A percentile compares a stretch with the other conserved stretches of the same genome.
phyloP scores from a whole-genome alignment of 1,140 invertebrate species.

The Drosophila pseudoobscura region DNA sequence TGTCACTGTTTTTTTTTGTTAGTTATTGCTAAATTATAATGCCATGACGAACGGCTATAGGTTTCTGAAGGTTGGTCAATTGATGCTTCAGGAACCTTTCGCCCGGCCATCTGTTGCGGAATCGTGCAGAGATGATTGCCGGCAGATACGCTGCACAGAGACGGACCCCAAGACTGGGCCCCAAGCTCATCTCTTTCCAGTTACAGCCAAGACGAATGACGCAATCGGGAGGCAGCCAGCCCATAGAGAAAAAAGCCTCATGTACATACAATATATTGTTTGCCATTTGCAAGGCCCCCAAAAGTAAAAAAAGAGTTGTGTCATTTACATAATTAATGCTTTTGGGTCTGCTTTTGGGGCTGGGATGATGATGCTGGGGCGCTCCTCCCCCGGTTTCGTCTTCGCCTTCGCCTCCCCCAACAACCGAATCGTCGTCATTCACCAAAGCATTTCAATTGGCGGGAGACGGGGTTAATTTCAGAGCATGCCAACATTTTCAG shows the following conservation, averaged over 20 bases:
- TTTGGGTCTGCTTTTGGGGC: slow-evolving; percentile 21
- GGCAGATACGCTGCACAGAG: slow-evolving; percentile 36
- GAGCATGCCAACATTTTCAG: slow-evolving; percentile 23
- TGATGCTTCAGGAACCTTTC: slow-evolving; percentile 43
- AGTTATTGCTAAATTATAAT: slow-evolving; percentile 39
- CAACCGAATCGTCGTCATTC: slow-evolving; percentile 31
- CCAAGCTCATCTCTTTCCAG: slow-evolving; percentile 16
- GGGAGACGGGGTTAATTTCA: slow-evolving; percentile 25
- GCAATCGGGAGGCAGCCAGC: slow-evolving; percentile 28
- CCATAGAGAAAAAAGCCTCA: slow-evolving; percentile 28
- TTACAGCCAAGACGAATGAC: slow-evolving; percentile 57
- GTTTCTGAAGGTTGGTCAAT: slow-evolving; percentile 50
- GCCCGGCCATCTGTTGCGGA: slow-evolving; percentile 37
- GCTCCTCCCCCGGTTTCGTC: background rate
- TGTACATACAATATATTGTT: slow-evolving; percentile 26
- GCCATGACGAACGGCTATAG: slow-evolving; percentile 19
- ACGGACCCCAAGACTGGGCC: slow-evolving; percentile 22
- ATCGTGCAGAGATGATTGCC: slow-evolving; percentile 62
- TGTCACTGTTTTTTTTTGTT: slow-evolving; percentile 45
- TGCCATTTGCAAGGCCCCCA: slow-evolving; percentile 1
- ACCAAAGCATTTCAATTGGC: slow-evolving; percentile 54
- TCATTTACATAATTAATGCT: slow-evolving; percentile 66
- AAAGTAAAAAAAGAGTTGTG: slow-evolving; percentile 43
- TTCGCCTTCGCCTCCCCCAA: background rate
- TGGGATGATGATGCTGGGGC: background rate